Evolutionary conservation across 2,113 vertebrate species (phyloP), one percentile per base, ranked within the genome.

Genomic region (Hemichromis elongatus): DNA sequence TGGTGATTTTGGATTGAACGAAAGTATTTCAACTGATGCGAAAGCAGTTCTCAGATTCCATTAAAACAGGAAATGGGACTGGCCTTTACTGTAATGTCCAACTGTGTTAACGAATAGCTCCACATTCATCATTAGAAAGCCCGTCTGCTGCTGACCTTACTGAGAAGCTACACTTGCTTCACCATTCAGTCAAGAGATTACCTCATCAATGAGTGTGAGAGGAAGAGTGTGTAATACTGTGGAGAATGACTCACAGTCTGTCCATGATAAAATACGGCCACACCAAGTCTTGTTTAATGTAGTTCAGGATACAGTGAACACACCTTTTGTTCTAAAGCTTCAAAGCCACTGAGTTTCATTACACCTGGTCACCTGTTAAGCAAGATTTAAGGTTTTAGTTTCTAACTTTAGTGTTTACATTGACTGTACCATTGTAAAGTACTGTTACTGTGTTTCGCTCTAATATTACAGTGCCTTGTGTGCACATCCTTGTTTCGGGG

Each of bases 161-260:
- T 77, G 77, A 86, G 42, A 86, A 86, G 83, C 81, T 84, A 80
- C 55, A 78, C 53, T 77, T 63, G 61, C 83, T 87, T 90, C 53
- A 26, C 81, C 88, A 94, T 91, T 90, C 88, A 90, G 28, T 85
- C 83, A 80, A 81, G 73, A 83, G 89, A 92, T 95, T 77, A 94
- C 88, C 89, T 95, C 93, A 95, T 93, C 92, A 90, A 90, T 89
- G 92, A 92, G 68, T 70, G 73, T 77, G 81, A 85, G 84, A 86
- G 84, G 86, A 89, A 93, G 85, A 86, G 87, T n/a, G 90, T 84
- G 86, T 80, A 87, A 91, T 75, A 70, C 80, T 81, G 53, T 88
- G 63, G 13, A 56, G 45, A 70, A 82, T 95, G 94, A 95, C 89
- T 95, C 94, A 93, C 79, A 77, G 92, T 93, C 93, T 90, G 82